Conservation (phyloP, 2,888 invertebrate species). For the Dynastes tityus region DNA sequence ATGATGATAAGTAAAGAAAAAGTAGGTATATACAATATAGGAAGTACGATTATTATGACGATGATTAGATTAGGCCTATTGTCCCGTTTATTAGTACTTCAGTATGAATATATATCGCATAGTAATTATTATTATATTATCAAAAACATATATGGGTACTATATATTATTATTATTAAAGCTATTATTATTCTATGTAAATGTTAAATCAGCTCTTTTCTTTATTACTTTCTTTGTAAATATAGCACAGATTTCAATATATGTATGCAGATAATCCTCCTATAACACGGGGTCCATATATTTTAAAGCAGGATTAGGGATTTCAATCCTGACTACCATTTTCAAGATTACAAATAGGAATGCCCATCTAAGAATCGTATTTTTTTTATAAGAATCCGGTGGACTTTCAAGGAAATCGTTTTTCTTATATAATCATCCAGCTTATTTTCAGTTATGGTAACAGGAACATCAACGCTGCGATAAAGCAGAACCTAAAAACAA, state of each 20-base stretch:
- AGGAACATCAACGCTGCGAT: too few species aligned
- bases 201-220: conserved; percentile 32
- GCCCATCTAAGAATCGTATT: too few species aligned
- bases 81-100: conserved; percentile 15
- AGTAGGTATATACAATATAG: not conserved
- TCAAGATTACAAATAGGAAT: too few species aligned
- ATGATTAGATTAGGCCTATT: not conserved
- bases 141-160: conserved; percentile 38
- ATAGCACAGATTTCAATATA: conserved; percentile 18
- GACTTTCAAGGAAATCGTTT: too few species aligned
- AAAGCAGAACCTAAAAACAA: too few species aligned
- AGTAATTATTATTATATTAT: conserved; percentile 28
- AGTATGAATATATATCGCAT: conserved; percentile 15
- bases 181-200: conserved; percentile 34
- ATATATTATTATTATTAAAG: conserved; percentile 38
- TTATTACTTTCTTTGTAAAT: not conserved
- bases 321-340: too few species aligned
- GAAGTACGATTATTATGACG: too few species aligned
- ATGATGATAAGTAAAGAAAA: not conserved
- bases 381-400: too few species aligned
- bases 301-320: not conserved
- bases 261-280: not conserved
- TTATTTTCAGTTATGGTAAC: too few species aligned
- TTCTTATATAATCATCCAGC: too few species aligned
- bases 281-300: not conserved